Evolutionary conservation across 2,113 vertebrate species (phyloP).

Genomic region (Phaethornis superciliosus): DNA sequence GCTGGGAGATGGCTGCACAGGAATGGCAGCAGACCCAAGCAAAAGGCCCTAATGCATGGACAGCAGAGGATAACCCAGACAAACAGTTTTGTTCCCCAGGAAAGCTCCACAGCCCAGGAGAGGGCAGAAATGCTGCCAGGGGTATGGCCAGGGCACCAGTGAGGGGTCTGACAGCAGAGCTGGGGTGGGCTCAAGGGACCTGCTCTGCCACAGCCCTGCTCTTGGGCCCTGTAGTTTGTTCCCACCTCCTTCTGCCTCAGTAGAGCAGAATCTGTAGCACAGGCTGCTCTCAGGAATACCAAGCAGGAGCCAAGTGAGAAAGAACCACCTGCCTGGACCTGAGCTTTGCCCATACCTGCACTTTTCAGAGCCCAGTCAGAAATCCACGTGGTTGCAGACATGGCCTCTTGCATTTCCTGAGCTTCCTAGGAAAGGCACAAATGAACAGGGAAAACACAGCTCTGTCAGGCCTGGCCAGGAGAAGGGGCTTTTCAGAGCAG

Average conservation of each 20-base stretch:
- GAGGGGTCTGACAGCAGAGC: background rate
- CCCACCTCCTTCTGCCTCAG: background rate
- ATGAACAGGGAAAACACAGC: no score
- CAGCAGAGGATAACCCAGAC: background rate
- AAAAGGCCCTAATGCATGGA: rapidly evolving
- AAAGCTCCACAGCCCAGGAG: background rate
- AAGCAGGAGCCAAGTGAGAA: background rate
- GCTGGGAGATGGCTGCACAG: background rate
- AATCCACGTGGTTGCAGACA: background rate
- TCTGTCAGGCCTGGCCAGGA: background rate
- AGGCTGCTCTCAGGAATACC: background rate
- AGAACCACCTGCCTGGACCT: background rate
- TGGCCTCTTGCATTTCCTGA: background rate
- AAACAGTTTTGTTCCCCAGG: background rate
- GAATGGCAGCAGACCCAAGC: background rate
- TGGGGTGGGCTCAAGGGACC: background rate
- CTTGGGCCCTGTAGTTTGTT: background rate
- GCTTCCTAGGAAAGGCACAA: background rate
- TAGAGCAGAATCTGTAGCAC: background rate
- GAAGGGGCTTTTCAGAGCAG: background rate
- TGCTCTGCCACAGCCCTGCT: background rate
- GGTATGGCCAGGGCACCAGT: background rate
- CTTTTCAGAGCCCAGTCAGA: background rate
- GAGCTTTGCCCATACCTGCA: background rate
- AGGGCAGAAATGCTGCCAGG: background rate